Percentiles rank a stretch among this genome's conserved stretches.
Conservation (phyloP, 2,797 vertebrate species). For the Mallotus villosus region DNA sequence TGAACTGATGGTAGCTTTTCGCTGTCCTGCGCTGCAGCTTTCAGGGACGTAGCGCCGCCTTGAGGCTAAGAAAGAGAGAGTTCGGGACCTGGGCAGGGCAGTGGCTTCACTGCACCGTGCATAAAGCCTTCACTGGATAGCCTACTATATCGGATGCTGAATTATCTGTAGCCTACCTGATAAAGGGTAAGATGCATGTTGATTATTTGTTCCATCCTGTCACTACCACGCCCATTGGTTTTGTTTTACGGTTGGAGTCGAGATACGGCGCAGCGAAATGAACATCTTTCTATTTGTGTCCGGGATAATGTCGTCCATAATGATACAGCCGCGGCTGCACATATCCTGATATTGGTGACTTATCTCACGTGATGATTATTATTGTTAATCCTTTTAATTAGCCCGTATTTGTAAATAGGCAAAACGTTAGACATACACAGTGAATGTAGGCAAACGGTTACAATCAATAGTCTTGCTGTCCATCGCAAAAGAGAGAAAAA, state of each 20-base stretch:
- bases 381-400: constrained; percentile 16
- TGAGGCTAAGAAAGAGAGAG: constrained; percentile 46
- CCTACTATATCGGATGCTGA: constrained; percentile 44
- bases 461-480: too few species aligned
- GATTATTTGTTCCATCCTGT: background rate
- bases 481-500: background rate
- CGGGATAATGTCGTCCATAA: constrained; percentile 49
- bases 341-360: constrained; percentile 12
- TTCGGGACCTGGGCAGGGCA: constrained; percentile 61
- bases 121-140: constrained; percentile 26
- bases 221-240: background rate
- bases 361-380: constrained; percentile 28
- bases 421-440: too few species aligned
- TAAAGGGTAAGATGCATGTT: constrained; percentile 50
- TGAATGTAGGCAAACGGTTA: too few species aligned
- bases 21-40: background rate
- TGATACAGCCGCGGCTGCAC: constrained; percentile 28
- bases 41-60: constrained; percentile 58
- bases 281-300: constrained; percentile 42
- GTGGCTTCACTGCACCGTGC: constrained; percentile 22
- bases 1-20: background rate
- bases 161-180: constrained; percentile 16
- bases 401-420: background rate
- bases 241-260: constrained; percentile 16
- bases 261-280: constrained; percentile 20